These are phyloP conservation scores for Sycophila texana DNA, from an alignment of 2,888 invertebrate species.

Conservation along the genomic window DNA sequence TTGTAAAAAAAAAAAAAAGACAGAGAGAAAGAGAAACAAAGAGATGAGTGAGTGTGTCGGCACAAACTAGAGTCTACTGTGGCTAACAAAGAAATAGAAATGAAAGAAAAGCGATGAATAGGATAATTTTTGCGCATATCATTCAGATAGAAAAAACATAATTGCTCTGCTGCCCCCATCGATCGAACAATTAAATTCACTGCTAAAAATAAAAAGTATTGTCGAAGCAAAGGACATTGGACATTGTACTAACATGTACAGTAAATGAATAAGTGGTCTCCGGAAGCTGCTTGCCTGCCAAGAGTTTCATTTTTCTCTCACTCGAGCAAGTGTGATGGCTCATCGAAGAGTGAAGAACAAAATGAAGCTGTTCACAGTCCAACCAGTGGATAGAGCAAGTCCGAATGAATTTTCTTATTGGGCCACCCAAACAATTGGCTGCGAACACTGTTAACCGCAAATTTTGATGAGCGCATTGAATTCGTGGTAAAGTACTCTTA, in stretches of 20 bases:
- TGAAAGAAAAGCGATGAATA: conserved; percentile 25
- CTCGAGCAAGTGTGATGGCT: conserved; percentile 9
- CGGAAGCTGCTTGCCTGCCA: background rate
- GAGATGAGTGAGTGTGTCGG: conserved; percentile 44
- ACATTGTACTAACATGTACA: conserved; percentile 33
- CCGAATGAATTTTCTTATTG: conserved; percentile 35
- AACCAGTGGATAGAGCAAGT: conserved; percentile 2
- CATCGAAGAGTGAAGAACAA: background rate
- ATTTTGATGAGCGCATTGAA: conserved; percentile 30
- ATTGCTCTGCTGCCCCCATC: conserved; percentile 41
- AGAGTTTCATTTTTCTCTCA: conserved; percentile 20
- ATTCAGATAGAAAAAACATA: conserved; percentile 30
- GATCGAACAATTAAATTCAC: conserved; percentile 39
- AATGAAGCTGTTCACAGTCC: conserved; percentile 1
- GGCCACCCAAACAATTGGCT: background rate
- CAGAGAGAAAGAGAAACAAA: no score
- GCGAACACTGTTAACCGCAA: background rate
- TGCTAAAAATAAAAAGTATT: conserved; percentile 7
- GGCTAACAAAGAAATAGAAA: conserved; percentile 8
- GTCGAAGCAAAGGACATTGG: conserved; percentile 40
- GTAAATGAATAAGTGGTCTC: conserved; percentile 12
- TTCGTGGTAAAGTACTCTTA: conserved; percentile 22
- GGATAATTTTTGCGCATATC: conserved; percentile 52
- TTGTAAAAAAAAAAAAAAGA: conserved; percentile 59
- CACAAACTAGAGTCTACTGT: conserved; percentile 42